phyloP scores from a whole-genome alignment of 2,888 invertebrate genomes.

The Phyto melanocephala region DNA sequence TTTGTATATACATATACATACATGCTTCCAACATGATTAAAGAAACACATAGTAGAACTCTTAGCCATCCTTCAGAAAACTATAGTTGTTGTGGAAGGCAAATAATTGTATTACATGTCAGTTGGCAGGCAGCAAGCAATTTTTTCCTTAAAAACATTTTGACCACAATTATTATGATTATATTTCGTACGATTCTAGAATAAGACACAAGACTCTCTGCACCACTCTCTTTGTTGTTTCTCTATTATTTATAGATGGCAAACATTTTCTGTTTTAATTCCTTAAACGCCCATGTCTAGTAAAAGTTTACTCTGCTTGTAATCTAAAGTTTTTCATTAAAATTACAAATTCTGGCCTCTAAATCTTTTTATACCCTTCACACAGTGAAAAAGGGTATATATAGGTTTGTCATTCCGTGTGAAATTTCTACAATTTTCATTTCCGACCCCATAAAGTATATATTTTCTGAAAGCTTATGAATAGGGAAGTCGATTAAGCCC shows the following conservation, averaged over 20 bases:
- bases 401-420: too few relatives aligned
- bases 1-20: too few relatives aligned
- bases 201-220: background rate
- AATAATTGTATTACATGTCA: constrained; percentile 61
- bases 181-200: background rate
- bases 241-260: background rate
- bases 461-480: too few relatives aligned
- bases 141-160: constrained; percentile 51
- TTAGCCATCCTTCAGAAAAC: constrained; percentile 16
- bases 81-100: constrained; percentile 47
- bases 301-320: background rate
- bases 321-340: constrained; percentile 1
- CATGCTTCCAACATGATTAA: constrained; percentile 55
- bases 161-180: constrained; percentile 54
- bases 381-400: too few relatives aligned
- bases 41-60: constrained; percentile 48
- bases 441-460: too few relatives aligned
- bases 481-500: too few relatives aligned
- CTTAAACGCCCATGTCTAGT: constrained; percentile 29
- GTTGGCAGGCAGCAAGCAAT: constrained; percentile 37
- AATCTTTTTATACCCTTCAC: background rate
- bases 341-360: constrained; percentile 36
- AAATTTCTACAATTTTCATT: too few relatives aligned
- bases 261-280: constrained; percentile 28
- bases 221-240: background rate